These are phyloP conservation scores for Lymantria monacha DNA, from an alignment of 2,888 invertebrate genomes.

Conservation along the genomic window DNA sequence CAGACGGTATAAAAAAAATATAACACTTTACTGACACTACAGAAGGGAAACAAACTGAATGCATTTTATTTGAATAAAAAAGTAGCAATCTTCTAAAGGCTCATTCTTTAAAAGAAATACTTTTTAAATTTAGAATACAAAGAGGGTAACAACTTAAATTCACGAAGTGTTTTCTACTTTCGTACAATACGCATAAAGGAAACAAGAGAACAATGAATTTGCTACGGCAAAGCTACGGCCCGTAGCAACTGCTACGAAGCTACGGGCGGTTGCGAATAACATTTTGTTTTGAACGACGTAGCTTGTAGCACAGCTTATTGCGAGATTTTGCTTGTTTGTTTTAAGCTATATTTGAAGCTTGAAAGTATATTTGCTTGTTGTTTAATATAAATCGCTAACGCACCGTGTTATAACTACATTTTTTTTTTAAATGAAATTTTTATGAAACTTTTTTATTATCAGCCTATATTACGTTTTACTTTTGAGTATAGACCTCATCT, in stretches of 20 bases:
- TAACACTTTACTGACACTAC: too few species aligned
- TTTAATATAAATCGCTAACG: not conserved
- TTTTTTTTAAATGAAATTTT: too few species aligned
- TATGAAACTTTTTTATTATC: too few species aligned
- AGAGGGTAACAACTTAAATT: conserved; percentile 19
- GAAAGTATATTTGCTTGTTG: not conserved
- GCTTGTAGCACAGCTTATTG: conserved; percentile 11
- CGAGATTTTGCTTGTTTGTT: conserved; percentile 8
- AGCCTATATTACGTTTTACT: too few species aligned
- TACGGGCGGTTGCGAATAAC: conserved; percentile 24
- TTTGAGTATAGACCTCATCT: too few species aligned
- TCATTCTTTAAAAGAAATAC: conserved; percentile 9
- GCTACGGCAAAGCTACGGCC: conserved; percentile 20
- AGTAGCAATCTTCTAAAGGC: conserved; percentile 4
- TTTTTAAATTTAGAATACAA: conserved; percentile 18
- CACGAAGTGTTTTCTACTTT: conserved; percentile 24
- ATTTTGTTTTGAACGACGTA: conserved; percentile 16
- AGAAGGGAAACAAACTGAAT: too few species aligned
- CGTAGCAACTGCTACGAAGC: conserved; percentile 31
- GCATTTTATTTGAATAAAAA: not conserved
- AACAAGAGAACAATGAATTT: conserved; percentile 31
- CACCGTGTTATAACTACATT: not conserved
- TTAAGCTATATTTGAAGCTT: not conserved
- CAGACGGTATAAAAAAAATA: too few species aligned
- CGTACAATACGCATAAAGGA: conserved; percentile 27